Conservation (phyloP, 1,140 invertebrate genomes). For the Chymomyza costata region DNA sequence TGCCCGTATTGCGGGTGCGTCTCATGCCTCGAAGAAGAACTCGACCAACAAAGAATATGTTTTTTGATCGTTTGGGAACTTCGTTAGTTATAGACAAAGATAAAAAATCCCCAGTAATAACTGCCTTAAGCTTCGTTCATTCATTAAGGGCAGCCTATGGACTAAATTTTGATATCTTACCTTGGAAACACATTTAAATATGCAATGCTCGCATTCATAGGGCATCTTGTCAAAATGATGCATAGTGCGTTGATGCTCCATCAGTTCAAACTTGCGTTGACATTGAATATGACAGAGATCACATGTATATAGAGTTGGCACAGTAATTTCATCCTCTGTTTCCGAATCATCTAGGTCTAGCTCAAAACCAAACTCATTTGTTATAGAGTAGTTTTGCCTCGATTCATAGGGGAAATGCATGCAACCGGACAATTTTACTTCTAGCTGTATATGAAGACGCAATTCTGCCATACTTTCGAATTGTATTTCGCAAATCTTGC, state of each 20-base stretch:
- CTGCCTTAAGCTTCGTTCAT: too few relatives aligned
- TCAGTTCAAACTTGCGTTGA: slow-evolving; percentile 44
- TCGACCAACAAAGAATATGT: too few relatives aligned
- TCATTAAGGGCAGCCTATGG: too few relatives aligned
- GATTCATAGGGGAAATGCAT: too few relatives aligned
- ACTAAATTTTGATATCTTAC: slow-evolving; percentile 7
- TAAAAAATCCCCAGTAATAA: too few relatives aligned
- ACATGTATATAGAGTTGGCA: slow-evolving; percentile 42
- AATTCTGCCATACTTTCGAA: slow-evolving; percentile 12
- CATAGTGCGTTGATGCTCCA: slow-evolving; percentile 53
- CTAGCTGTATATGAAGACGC: slow-evolving; percentile 9
- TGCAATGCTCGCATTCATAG: slow-evolving; percentile 43
- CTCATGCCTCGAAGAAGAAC: too few relatives aligned
- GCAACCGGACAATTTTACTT: background rate
- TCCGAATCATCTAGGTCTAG: slow-evolving; percentile 33
- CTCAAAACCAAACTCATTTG: slow-evolving; percentile 24
- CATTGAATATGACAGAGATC: slow-evolving; percentile 48
- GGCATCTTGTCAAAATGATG: slow-evolving; percentile 57
- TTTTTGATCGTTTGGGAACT: too few relatives aligned
- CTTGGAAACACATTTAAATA: slow-evolving; percentile 48
- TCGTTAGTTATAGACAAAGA: too few relatives aligned
- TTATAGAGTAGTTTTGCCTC: too few relatives aligned
- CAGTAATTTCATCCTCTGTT: too few relatives aligned
- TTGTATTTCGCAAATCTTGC: slow-evolving; percentile 17
- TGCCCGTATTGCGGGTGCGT: too few relatives aligned